These are phyloP conservation scores for Sminthurides aquaticus DNA, from an alignment of 2,888 invertebrate species.

Conservation along the genomic window DNA sequence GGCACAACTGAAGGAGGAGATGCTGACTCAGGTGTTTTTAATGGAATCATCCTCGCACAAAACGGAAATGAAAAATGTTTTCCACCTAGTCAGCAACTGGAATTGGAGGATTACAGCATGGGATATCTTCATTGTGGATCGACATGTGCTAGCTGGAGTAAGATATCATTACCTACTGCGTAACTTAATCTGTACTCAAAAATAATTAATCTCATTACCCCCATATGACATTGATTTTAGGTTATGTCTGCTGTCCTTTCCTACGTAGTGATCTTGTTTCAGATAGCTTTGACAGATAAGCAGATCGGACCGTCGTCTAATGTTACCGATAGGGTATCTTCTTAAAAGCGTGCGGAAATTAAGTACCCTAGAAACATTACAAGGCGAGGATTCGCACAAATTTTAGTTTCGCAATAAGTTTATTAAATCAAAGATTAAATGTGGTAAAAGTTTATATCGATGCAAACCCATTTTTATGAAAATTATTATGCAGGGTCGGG, in stretches of 20 bases:
- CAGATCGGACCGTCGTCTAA: too few species aligned
- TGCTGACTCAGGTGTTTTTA: background rate
- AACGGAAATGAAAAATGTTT: conserved; percentile 9
- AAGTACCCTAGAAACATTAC: too few species aligned
- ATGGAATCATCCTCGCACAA: conserved; percentile 3
- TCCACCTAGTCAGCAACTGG: conserved; percentile 8
- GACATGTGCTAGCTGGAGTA: conserved; percentile 18
- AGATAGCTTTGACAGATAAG: conserved; percentile 12
- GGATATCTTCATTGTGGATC: conserved; percentile 14
- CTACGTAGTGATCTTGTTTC: conserved; percentile 19
- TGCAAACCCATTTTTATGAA: too few species aligned
- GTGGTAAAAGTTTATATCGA: too few species aligned
- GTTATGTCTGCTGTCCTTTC: conserved; percentile 15
- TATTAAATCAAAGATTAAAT: too few species aligned
- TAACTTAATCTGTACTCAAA: too few species aligned
- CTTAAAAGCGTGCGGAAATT: too few species aligned
- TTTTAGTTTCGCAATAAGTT: too few species aligned
- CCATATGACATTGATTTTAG: background rate
- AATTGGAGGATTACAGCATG: conserved; percentile 20
- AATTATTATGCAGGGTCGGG: too few species aligned
- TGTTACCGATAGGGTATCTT: too few species aligned
- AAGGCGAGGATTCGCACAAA: too few species aligned
- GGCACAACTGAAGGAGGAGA: background rate
- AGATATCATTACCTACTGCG: conserved; percentile 3
- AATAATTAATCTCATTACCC: background rate